Base-by-base conservation (phyloP, 2,888 invertebrate genomes). In the Diplazon laetatorius region DNA sequence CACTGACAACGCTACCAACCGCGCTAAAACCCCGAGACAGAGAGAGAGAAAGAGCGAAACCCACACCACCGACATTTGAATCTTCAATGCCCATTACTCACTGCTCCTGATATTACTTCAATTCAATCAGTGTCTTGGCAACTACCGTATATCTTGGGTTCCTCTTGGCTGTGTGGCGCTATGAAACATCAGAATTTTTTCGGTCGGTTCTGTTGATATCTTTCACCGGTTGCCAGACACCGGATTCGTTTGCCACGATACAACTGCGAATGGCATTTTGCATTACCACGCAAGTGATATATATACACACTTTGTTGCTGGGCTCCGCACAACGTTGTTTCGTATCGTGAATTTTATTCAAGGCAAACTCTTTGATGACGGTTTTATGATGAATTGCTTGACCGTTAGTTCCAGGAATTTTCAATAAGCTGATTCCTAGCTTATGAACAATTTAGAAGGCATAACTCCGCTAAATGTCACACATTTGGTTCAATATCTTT, bases 41-140 rank as follows among this genome's bases (percentile, higher is more conserved):
- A n/a, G n/a, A n/a, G n/a, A n/a, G n/a, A n/a, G n/a, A n/a, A n/a
- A n/a, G n/a, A n/a, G n/a, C 65, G 74, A 75, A 77, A 55, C 81
- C 82, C 39, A 18, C 20, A 86, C 87, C 86, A 82, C 83, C 86
- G 86, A 86, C 87, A 88, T 90, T 90, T 89, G 89, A 90, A 89
- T 90, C 85, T 86, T 86, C 84, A 84, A 83, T 84, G 89, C 87
- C 87, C 90, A 90, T 91, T 90, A 91, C 87, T 91, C 90, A 90
- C 89, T 86, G 90, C 88, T 89, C 87, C 88, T 90, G 90, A 90
- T 91, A 91, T 90, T 91, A 89, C 90, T 90, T 91, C 90, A 89
- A 91, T 91, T 91, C 90, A 89, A 91, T 91, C 90, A 90, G 90
- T 90, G 90, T 91, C 90, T 90, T 87, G 88, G 88, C 86, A 88